These are phyloP conservation scores for Odobenus rosmarus DNA, from an alignment of 2,113 vertebrate species.

Conservation along the genomic window DNA sequence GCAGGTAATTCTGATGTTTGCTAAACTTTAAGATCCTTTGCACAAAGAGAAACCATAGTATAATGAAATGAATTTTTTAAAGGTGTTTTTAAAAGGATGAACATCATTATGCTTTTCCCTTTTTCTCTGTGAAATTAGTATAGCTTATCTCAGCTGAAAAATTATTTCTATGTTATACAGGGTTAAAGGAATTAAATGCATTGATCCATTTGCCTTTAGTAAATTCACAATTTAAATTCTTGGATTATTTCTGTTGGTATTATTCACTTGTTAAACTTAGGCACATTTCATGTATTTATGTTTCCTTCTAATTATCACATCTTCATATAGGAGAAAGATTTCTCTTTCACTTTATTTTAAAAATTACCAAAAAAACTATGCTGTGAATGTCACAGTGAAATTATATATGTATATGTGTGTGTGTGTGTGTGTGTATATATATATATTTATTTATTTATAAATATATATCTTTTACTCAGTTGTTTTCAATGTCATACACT, in stretches of 20 bases:
- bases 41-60: neutral
- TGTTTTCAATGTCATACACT: neutral
- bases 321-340: neutral
- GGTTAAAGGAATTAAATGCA: neutral
- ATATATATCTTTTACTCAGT: neutral
- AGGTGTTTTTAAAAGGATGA: neutral
- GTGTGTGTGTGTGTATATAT: no score
- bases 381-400: neutral
- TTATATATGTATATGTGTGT: neutral
- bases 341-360: neutral
- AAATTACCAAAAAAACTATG: neutral
- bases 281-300: neutral
- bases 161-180: neutral
- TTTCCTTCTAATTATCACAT: neutral
- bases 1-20: neutral
- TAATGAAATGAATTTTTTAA: neutral
- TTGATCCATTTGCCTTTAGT: neutral
- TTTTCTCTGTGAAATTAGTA: neutral
- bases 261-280: neutral
- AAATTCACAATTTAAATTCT: conserved; percentile 10
- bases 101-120: neutral
- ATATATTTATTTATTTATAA: neutral
- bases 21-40: neutral
- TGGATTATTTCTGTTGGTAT: neutral
- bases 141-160: neutral